Conservation (phyloP, 2,888 invertebrate species). For the Phalera bucephala region DNA sequence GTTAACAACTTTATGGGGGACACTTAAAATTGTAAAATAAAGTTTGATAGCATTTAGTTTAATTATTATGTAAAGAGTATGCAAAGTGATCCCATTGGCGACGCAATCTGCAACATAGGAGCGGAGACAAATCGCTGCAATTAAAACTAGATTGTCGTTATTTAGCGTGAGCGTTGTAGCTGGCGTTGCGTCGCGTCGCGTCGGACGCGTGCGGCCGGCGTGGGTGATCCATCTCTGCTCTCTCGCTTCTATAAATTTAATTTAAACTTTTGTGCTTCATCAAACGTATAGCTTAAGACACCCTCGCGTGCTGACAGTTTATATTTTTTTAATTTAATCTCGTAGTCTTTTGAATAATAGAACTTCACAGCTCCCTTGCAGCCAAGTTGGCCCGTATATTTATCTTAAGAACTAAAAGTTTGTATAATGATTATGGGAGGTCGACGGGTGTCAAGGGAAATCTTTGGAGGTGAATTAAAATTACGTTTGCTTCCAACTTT, state of each 20-base stretch:
- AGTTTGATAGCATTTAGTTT: no score
- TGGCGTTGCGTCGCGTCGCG: constrained; percentile 5
- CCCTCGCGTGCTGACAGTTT: constrained; percentile 45
- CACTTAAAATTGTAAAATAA: no score
- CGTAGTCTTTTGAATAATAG: constrained; percentile 45
- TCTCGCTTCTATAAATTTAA: constrained; percentile 58
- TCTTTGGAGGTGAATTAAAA: constrained; percentile 43
- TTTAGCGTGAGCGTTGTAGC: constrained; percentile 40
- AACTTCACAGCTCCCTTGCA: constrained; percentile 29
- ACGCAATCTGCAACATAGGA: constrained; percentile 40
- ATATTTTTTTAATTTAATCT: constrained; percentile 57
- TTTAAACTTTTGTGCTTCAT: constrained; percentile 68
- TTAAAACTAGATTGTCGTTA: constrained; percentile 65
- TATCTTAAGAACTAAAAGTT: constrained; percentile 42
- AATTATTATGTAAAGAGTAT: constrained; percentile 19
- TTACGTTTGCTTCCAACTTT: constrained; percentile 33
- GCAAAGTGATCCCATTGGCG: constrained; percentile 28
- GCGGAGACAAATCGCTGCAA: constrained; percentile 55
- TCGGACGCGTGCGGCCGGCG: constrained; percentile 37
- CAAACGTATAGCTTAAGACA: constrained; percentile 46
- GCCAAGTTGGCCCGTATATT: constrained; percentile 34
- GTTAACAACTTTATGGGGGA: no score
- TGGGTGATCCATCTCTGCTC: constrained; percentile 48
- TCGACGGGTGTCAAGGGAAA: constrained; percentile 60
- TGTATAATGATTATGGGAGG: constrained; percentile 49